phyloP scores from a whole-genome alignment of 2,888 invertebrate genomes.

The Tiliacea aurago region DNA sequence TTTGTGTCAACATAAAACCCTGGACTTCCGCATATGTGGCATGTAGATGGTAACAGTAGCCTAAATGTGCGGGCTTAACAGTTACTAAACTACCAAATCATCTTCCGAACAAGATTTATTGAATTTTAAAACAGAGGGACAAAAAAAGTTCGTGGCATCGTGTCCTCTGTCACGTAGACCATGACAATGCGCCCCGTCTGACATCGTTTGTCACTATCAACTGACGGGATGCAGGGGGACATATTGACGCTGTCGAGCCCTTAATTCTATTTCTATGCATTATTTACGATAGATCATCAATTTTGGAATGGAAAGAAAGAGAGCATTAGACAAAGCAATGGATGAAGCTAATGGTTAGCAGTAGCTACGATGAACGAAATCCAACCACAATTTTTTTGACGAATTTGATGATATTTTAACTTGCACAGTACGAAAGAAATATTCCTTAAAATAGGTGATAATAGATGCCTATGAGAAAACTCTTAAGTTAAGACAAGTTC shows the following conservation, averaged over 20 bases:
- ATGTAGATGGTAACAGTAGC: not conserved
- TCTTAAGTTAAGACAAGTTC: not conserved
- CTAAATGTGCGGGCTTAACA: not conserved
- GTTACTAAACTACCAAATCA: conserved; percentile 22
- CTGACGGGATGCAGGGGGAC: conserved; percentile 56
- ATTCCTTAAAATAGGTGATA: not conserved
- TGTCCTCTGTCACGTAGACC: conserved; percentile 73
- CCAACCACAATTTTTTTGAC: not conserved
- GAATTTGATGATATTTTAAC: not conserved
- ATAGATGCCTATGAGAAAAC: not conserved
- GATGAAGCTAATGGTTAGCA: conserved; percentile 1
- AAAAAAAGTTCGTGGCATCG: conserved; percentile 53
- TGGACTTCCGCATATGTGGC: conserved; percentile 5
- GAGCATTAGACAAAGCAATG: conserved; percentile 7
- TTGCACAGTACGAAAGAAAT: not conserved
- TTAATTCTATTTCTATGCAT: conserved; percentile 17
- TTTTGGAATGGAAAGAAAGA: conserved; percentile 8
- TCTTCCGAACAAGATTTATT: conserved; percentile 16
- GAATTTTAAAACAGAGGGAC: conserved; percentile 11
- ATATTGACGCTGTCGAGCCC: conserved; percentile 41
- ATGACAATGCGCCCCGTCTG: conserved; percentile 57
- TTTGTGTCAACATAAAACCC: conserved; percentile 32
- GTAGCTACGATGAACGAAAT: conserved; percentile 1
- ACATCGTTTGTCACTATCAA: conserved; percentile 77
- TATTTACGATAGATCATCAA: conserved; percentile 31